Base-by-base conservation (phyloP, 2,113 vertebrate genomes). In the Chionodraco myersi region DNA sequence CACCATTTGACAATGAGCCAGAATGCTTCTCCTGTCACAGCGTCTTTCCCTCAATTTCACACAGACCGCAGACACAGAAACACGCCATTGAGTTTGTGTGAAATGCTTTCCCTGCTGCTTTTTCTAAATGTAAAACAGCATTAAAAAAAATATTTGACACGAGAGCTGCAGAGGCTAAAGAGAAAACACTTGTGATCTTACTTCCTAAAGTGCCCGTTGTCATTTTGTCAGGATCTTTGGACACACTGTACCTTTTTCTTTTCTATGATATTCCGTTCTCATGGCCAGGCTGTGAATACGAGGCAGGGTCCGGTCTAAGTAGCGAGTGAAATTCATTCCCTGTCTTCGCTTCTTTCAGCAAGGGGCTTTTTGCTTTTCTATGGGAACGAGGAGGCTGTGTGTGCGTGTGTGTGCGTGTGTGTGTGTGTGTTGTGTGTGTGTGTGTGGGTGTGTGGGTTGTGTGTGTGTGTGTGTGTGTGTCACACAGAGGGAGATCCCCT, bases 311-410 rank as follows among this genome's bases (percentile, higher is more conserved):
- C 0, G 12, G 51, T 66, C 62, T 67, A 76, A 90, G 79, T 79
- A 67, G 68, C 6, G 13, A 60, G 18, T 77, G 75, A 79, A 71
- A 71, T 74, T 59, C 72, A 2, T 57, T 64, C 64, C 15, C 72
- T 49, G 72, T 62, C 53, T 14, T 60, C 16, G 30, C 74, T 75
- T 70, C 80, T 90, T 79, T 90, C 85, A 89, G 68, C 77, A 18
- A 57, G 72, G 72, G 62, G 59, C 77, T 83, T 59, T 53, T 44
- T 58, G 73, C 23, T 75, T 77, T 23, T 56, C 73, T 86, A 77
- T 88, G 86, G 82, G 86, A 88, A 85, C 66, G 16, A 41, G 77
- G 52, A 70, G 74, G 6, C 5, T 36, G 36, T 36, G 36, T 36
- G 36, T 36, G 36, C 6, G 36, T 36, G 36, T 36, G 36, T 36